Evolutionary conservation across 1,140 invertebrate species (phyloP).

Genomic region (Druon quercuslanigerum): DNA sequence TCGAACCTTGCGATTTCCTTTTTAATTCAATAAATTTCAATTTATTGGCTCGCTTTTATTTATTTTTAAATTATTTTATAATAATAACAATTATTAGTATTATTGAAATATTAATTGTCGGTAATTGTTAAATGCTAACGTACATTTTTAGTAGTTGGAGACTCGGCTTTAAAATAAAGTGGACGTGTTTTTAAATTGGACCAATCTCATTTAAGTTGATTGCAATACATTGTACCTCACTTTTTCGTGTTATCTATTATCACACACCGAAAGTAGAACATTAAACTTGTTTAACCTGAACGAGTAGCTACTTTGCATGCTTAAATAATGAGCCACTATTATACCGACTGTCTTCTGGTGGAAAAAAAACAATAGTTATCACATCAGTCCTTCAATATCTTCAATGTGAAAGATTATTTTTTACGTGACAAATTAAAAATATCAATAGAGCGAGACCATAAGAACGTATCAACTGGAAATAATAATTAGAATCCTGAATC

Average conservation of each 20-base stretch:
- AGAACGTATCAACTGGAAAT: conserved; percentile 11
- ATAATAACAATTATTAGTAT: no score
- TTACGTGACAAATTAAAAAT: conserved; percentile 10
- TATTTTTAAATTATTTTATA: no score
- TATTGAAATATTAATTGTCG: neutral
- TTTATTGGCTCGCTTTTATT: no score
- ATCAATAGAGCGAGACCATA: conserved; percentile 9
- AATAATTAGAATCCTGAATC: no score
- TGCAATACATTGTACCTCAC: neutral
- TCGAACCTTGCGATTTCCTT: no score
- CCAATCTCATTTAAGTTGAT: no score
- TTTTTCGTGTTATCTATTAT: conserved; percentile 18
- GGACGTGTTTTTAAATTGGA: no score
- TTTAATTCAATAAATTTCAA: no score
- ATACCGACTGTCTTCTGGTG: conserved; percentile 2
- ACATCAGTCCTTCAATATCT: neutral
- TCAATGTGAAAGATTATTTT: neutral
- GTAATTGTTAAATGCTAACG: conserved; percentile 7
- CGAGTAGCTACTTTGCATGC: conserved; percentile 20
- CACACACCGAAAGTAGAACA: conserved; percentile 17
- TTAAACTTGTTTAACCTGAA: conserved; percentile 25
- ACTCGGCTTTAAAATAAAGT: no score
- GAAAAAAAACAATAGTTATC: neutral
- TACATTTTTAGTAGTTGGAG: conserved; percentile 28
- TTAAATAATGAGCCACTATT: conserved; percentile 27